Evolutionary conservation across 2,888 invertebrate genomes (phyloP), one percentile per base, ranked within the genome.

Genomic region (Oligia latruncula): DNA sequence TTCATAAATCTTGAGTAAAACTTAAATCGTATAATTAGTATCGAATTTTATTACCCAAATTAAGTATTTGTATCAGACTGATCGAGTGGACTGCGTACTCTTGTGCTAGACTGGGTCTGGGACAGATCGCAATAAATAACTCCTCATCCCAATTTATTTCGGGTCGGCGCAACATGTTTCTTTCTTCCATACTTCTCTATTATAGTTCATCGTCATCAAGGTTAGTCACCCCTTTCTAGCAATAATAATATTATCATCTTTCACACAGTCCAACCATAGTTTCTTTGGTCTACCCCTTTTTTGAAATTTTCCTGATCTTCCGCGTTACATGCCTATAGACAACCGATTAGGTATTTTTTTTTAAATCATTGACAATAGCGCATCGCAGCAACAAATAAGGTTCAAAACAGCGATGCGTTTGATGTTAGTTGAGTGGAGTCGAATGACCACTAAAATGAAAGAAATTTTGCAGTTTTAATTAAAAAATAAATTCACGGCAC

Each of bases 1-100:
- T 74, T 74, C n/a, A 49, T 68, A 15, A 35, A 77, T 62, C 46
- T 78, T 67, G 49, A 49, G 11, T 52, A 13, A 52, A 62, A 65
- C 58, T 20, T 40, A 6, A 55, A 68, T 46, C 13, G 3, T 13
- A n/a, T 46, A 46, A 43, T 11, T 46, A 9, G 58, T 35, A 23
- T 35, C 77, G 8, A 60, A 29, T 62, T 29, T 8, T 29, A 17
- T 49, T 29, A 49, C 1, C 4, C 20, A 52, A 52, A 71, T 35
- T 23, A 23, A 52, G 8, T 65, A 65, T 43, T 55, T 46, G 55
- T 35, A 52, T 67, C 49, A 15, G 23, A 29, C 17, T n/a, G 3
- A 68, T 35, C 4, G n/a, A 67, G 17, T 11, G 62, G 20, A 9
- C 11, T 6, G 8, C 11, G n/a, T 55, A 29, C 29, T 58, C 40